A percentile compares a stretch with the other conserved stretches of the same genome.
These are phyloP conservation scores for Agrotis clavis DNA, from an alignment of 2,888 invertebrate species.

Conservation along the genomic window DNA sequence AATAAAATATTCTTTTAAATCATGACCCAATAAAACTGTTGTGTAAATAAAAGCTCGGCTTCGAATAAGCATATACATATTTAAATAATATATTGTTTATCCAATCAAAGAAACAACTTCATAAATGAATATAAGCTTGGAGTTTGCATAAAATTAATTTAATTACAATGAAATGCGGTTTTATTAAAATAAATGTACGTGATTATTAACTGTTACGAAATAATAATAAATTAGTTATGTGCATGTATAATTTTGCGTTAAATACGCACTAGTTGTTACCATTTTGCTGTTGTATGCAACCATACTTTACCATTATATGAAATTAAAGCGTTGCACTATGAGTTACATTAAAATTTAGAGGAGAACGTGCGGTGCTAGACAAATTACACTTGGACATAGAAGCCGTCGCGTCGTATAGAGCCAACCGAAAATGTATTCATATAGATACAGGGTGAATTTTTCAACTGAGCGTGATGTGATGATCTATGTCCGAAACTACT, in stretches of 20 bases:
- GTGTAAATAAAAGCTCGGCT: constrained; percentile 14
- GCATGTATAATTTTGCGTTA: constrained; percentile 27
- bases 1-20: constrained; percentile 24
- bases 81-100: constrained; percentile 42
- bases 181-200: constrained; percentile 29
- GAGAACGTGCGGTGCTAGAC: no score
- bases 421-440: no score
- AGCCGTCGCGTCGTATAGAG: no score
- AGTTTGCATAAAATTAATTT: constrained; percentile 28
- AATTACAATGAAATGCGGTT: constrained; percentile 16
- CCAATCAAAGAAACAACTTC: constrained; percentile 39
- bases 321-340: no score
- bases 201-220: constrained; percentile 33
- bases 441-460: no score
- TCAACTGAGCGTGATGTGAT: no score
- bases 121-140: constrained; percentile 27
- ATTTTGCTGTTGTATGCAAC: background rate
- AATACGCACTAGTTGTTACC: background rate
- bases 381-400: no score
- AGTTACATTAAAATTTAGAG: no score
- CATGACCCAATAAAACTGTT: constrained; percentile 1
- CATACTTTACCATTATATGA: background rate
- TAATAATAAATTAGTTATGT: constrained; percentile 12
- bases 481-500: no score
- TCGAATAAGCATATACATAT: constrained; percentile 24